Percentiles rank a stretch among this genome's conserved stretches.
phyloP scores from a whole-genome alignment of 2,113 vertebrate species.

The Lynx canadensis region DNA sequence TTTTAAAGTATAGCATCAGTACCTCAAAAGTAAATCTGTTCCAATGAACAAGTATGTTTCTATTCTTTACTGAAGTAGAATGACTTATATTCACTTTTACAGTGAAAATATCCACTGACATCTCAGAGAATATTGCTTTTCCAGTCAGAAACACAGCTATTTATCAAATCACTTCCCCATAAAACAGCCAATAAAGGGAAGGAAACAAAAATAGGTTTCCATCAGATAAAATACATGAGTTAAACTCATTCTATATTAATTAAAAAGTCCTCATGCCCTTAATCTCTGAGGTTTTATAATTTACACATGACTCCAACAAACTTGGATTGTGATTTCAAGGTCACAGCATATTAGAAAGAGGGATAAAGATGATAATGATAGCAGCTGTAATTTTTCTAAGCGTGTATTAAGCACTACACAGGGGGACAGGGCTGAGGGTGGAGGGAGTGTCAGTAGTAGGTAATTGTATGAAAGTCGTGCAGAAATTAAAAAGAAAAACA shows the following conservation, averaged over 20 bases:
- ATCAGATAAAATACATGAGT: conserved; percentile 7
- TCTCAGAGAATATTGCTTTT: conserved; percentile 32
- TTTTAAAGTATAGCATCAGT: conserved; percentile 26
- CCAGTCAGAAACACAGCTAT: neutral
- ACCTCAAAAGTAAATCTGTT: conserved; percentile 27
- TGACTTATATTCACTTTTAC: neutral
- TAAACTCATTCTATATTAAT: conserved; percentile 43
- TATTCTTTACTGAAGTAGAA: neutral
- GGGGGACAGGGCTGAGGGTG: neutral
- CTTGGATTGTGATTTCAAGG: neutral
- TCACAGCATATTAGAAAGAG: neutral
- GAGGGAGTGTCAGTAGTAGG: neutral
- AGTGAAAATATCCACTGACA: conserved; percentile 29
- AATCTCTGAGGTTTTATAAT: conserved; percentile 33
- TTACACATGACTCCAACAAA: neutral
- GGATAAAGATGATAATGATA: neutral
- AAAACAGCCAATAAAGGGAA: conserved; percentile 1
- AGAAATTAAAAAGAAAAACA: neutral
- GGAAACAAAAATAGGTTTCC: conserved; percentile 24
- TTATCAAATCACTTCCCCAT: neutral
- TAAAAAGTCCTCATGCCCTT: neutral
- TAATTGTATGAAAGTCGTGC: neutral
- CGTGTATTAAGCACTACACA: neutral
- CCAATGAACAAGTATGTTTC: conserved; percentile 9
- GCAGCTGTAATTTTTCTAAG: conserved; percentile 34